Conservation (phyloP, 2,888 invertebrate genomes). For the Chydorus sphaericus region DNA sequence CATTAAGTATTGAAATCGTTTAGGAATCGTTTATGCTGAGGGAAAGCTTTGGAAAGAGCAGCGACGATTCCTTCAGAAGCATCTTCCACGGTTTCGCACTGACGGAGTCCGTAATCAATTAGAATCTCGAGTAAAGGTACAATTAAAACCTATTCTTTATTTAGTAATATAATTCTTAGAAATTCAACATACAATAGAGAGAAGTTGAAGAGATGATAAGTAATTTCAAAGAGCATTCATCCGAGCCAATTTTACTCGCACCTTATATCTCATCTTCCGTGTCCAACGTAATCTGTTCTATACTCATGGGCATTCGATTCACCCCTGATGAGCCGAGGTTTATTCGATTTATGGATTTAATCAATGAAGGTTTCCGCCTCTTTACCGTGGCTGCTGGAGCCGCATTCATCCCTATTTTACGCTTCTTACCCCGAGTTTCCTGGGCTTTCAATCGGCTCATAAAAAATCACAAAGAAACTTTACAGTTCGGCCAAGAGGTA, state of each 20-base stretch:
- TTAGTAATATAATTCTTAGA: not conserved
- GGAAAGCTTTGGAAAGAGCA: conserved; percentile 84
- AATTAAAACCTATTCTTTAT: no score
- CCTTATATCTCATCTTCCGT: conserved; percentile 62
- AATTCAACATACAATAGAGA: conserved; percentile 41
- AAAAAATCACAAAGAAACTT: no score
- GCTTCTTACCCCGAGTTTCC: conserved; percentile 42
- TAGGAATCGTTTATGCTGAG: conserved; percentile 77
- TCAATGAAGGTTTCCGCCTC: conserved; percentile 78
- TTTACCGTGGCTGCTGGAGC: conserved; percentile 69
- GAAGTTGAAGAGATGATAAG: conserved; percentile 62
- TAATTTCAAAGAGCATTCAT: conserved; percentile 45
- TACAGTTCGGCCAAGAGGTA: no score
- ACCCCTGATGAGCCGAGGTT: conserved; percentile 60
- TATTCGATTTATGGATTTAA: conserved; percentile 60
- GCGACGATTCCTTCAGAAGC: conserved; percentile 69
- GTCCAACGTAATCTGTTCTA: conserved; percentile 79
- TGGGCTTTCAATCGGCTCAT: no score
- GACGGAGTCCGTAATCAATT: conserved; percentile 60
- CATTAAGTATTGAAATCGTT: conserved; percentile 55
- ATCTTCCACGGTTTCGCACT: conserved; percentile 67
- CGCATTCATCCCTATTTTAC: conserved; percentile 66
- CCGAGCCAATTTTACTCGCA: conserved; percentile 54
- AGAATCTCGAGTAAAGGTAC: conserved; percentile 72
- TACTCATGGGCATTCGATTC: conserved; percentile 78